A percentile compares a stretch with the other conserved stretches of the same genome.
These are phyloP conservation scores for Pangasianodon hypophthalmus DNA, from an alignment of 2,113 vertebrate genomes.

Conservation along the genomic window DNA sequence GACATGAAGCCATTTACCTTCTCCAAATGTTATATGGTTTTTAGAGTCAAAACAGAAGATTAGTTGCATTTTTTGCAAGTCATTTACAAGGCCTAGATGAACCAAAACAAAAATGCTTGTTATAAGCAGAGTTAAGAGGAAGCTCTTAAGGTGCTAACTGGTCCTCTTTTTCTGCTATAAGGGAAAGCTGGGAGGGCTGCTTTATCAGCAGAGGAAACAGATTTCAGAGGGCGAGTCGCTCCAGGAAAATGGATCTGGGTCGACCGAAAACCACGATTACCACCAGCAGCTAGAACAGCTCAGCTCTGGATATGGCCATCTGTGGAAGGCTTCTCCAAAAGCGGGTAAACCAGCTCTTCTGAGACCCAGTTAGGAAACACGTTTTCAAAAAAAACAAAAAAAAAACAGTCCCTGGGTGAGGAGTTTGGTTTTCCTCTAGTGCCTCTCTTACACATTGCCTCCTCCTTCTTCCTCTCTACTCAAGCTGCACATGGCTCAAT, in stretches of 20 bases:
- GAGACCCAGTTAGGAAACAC: conserved; percentile 76
- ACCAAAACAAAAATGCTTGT: conserved; percentile 47
- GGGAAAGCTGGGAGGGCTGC: conserved; percentile 69
- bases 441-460: conserved; percentile 48
- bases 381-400: conserved; percentile 62
- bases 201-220: conserved; percentile 80
- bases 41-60: neutral
- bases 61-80: neutral
- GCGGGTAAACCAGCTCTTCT: conserved; percentile 69
- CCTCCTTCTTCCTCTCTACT: conserved; percentile 48
- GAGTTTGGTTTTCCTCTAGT: conserved; percentile 57
- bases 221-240: conserved; percentile 66
- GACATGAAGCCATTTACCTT: neutral
- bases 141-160: conserved; percentile 52
- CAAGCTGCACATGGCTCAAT: conserved; percentile 48
- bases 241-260: conserved; percentile 80
- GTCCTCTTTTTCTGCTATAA: conserved; percentile 61
- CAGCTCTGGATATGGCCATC: conserved; percentile 77
- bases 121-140: conserved; percentile 48
- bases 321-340: conserved; percentile 76
- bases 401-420: conserved; percentile 58
- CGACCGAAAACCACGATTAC: conserved; percentile 77
- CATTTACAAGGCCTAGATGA: conserved; percentile 13
- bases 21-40: neutral
- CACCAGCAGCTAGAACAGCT: conserved; percentile 65